These are phyloP conservation scores for Stigmatopora nigra DNA, from an alignment of 2,113 vertebrate species.

Conservation along the genomic window DNA sequence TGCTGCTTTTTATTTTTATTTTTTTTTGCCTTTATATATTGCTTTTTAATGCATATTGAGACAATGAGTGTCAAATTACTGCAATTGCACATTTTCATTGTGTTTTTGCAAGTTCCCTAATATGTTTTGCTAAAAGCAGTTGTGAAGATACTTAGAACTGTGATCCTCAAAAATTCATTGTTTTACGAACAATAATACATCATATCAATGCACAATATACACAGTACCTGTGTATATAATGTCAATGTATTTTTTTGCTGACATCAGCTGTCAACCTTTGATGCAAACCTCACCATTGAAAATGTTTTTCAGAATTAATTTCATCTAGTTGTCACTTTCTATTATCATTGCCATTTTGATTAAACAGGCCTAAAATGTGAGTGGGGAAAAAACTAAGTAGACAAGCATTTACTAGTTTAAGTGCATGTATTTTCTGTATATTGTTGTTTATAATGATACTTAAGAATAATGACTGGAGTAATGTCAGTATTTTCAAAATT, in stretches of 20 bases:
- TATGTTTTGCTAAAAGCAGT: slow-evolving; percentile 50
- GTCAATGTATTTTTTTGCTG: slow-evolving; percentile 30
- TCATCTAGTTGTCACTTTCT: slow-evolving; percentile 38
- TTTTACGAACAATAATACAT: slow-evolving; percentile 42
- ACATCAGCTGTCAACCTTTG: slow-evolving; percentile 19
- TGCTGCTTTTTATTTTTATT: slow-evolving; percentile 31
- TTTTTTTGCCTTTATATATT: slow-evolving; percentile 47
- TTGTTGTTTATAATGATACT: slow-evolving; percentile 17
- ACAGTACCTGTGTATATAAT: slow-evolving; percentile 31
- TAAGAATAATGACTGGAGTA: slow-evolving; percentile 16
- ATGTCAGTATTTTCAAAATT: slow-evolving; percentile 28
- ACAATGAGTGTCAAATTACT: slow-evolving; percentile 58
- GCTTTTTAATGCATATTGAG: slow-evolving; percentile 31
- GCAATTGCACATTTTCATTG: slow-evolving; percentile 50
- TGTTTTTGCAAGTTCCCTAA: slow-evolving; percentile 29
- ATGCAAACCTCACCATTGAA: slow-evolving; percentile 21
- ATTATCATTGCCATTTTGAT: slow-evolving; percentile 22
- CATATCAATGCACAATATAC: slow-evolving; percentile 38
- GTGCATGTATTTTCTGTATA: slow-evolving; percentile 29
- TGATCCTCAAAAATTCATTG: slow-evolving; percentile 45
- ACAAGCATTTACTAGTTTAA: slow-evolving; percentile 23
- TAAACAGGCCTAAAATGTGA: slow-evolving; percentile 18
- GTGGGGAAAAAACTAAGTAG: slow-evolving; percentile 1
- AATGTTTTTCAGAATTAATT: slow-evolving; percentile 20
- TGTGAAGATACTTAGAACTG: slow-evolving; percentile 60